Base-by-base conservation (phyloP, 1,140 invertebrate genomes). In the Camponotus pennsylvanicus region DNA sequence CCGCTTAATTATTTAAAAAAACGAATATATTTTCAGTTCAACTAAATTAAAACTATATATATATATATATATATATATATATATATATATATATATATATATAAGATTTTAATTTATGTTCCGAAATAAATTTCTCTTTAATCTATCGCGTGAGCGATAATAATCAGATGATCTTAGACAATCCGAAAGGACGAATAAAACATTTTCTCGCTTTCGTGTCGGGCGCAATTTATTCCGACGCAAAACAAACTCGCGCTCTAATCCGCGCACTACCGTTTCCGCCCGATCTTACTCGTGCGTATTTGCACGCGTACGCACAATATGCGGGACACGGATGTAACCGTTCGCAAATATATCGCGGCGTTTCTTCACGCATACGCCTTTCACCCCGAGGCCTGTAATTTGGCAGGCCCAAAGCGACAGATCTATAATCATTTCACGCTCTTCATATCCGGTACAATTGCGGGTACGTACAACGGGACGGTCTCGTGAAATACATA, bases 381-480 rank as follows among this genome's bases (percentile, higher is more conserved):
- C 75, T 85, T 34, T 15, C 37, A 2, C 83, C 40, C n/a, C 21
- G 40, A 85, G 84, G 49, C 75, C 76, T 86, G 52, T 67, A 86
- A 86, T 86, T 85, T 80, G 84, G 64, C 64, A 79, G 76, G 61
- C 64, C 75, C 49, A 86, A 80, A 86, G 76, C 64, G 84, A 86
- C 76, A 80, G 84, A 86, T 86, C 75, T 86, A 86, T 86, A 86
- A 86, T 86, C 64, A 86, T 70, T 86, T 86, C 76, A 69, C 83
- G 64, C 83, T 85, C 49, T 52, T 15, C 76, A 80, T 70, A 69
- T 86, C 76, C 84, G 76, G 42, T 67, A 40, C 11, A 76, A 37
- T 76, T 37, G 27, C 42, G 42, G 63, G 21, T 67, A 6, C 42
- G 45, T 40, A 34, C 45, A 80, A 80, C 82, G 71, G 71, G 59